Conservation (phyloP, 1,140 invertebrate genomes). For the Drosophila kanapiae region DNA sequence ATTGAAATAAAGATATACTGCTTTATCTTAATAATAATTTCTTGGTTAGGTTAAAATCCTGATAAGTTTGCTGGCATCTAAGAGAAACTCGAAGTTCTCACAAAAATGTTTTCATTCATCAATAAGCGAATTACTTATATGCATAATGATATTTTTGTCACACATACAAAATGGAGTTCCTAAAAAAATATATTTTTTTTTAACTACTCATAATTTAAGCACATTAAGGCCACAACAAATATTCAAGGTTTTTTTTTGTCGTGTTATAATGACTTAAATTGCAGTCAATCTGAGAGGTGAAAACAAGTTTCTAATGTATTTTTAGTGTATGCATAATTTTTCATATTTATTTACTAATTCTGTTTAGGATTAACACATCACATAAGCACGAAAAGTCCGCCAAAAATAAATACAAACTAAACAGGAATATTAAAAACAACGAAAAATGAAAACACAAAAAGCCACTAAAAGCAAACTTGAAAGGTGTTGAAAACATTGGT, state of each 20-base stretch:
- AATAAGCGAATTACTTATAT: background rate
- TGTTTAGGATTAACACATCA: slow-evolving; percentile 44
- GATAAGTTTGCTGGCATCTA: background rate
- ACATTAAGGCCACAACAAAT: slow-evolving; percentile 50
- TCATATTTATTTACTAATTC: slow-evolving; percentile 37
- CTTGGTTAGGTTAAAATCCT: background rate
- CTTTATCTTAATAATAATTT: background rate
- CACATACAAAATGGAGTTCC: background rate
- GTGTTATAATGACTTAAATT: slow-evolving; percentile 36
- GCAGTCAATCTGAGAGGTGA: slow-evolving; percentile 35
- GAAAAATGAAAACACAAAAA: slow-evolving; percentile 1
- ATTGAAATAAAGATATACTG: background rate
- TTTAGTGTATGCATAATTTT: slow-evolving; percentile 57
- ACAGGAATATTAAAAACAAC: slow-evolving; percentile 19
- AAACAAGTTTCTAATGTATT: slow-evolving; percentile 62
- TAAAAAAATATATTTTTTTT: slow-evolving; percentile 5
- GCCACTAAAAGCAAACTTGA: slow-evolving; percentile 13
- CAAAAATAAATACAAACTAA: slow-evolving; percentile 4
- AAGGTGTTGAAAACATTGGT: slow-evolving; percentile 54
- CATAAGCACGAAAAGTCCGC: slow-evolving; percentile 21
- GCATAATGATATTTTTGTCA: background rate
- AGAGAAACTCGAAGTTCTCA: background rate
- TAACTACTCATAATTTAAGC: slow-evolving; percentile 31
- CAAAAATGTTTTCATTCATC: background rate
- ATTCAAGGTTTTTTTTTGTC: slow-evolving; percentile 40